Base-by-base conservation (phyloP, 1,140 invertebrate genomes). In the Nephila pilipes region DNA sequence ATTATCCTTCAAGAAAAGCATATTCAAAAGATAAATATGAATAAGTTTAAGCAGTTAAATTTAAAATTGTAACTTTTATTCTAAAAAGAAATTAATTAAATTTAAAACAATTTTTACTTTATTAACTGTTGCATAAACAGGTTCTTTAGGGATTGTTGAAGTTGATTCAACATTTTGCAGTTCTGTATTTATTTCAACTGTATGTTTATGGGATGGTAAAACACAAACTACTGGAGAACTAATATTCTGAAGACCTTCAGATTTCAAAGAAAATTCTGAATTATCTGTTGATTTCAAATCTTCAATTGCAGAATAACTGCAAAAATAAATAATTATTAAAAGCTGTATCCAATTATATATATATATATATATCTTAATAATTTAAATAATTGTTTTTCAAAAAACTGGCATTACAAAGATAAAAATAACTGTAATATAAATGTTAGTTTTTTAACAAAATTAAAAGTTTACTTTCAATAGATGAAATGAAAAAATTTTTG, bases 71-170 rank as follows among this genome's bases (percentile, higher is more conserved):
- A 38, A 38, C 38, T 38, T 38, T 38, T 3, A 38, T 3, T 6
- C 2, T 38, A 8, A 46, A 46, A 46, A 46, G 38, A 8, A 5
- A 46, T 46, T 46, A 46, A 38, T 46, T 46, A 5, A 20, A 81
- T 46, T 46, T 46, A 38, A 18, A 36, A 81, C 57, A 2, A 63
- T 20, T 46, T n/a, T 65, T 65, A 87, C 60, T 29, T 65, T 65
- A 22, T 87, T 32, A 63, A 87, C 85, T 60, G 60, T 65, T 29
- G 85, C 85, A 65, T 87, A 87, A 14, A 87, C 12, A 60, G 85
- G 60, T 12, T 65, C 85, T 65, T 87, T 38, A 1, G 8, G 20
- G 20, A 14, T 14, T 1, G 20, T 87, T 5, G 57, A 22, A 46
- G 20, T 20, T n/a, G 58, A 36, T 54, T 83, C 38, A 14, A 83